Percentiles rank a stretch among this genome's conserved stretches.
phyloP scores from a whole-genome alignment of 1,140 invertebrate genomes.

The Drosophila littoralis region DNA sequence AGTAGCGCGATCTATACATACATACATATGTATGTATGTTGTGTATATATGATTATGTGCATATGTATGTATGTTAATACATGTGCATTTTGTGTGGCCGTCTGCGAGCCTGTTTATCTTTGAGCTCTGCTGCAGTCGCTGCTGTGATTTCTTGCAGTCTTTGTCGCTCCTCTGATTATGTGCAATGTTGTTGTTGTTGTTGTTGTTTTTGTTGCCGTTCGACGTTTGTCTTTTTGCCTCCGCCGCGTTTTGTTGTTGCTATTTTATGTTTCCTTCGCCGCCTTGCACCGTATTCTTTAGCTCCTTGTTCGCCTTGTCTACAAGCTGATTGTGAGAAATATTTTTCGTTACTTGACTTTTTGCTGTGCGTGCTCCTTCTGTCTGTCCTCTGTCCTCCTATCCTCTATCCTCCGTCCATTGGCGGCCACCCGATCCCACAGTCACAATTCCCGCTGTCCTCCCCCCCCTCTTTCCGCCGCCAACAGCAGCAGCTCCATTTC shows the following conservation, averaged over 20 bases:
- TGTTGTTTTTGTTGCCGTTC: constrained; percentile 34
- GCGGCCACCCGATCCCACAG: constrained; percentile 17
- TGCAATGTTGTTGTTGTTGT: constrained; percentile 33
- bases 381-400: background rate
- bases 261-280: constrained; percentile 44
- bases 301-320: constrained; percentile 44
- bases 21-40: constrained; percentile 12
- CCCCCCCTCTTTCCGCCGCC: constrained; percentile 1
- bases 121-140: constrained; percentile 44
- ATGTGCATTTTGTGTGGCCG: constrained; percentile 29
- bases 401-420: background rate
- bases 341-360: constrained; percentile 72
- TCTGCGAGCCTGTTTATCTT: constrained; percentile 53
- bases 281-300: constrained; percentile 2
- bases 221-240: constrained; percentile 72
- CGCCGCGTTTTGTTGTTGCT: constrained; percentile 53
- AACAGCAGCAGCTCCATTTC: constrained; percentile 1
- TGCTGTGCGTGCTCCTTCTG: constrained; percentile 33
- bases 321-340: constrained; percentile 79
- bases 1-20: constrained; percentile 2
- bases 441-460: background rate
- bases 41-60: constrained; percentile 8
- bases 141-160: constrained; percentile 71
- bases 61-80: constrained; percentile 15
- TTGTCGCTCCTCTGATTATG: constrained; percentile 53